phyloP scores from a whole-genome alignment of 2,888 invertebrate species.

The Drosophila mimetica region DNA sequence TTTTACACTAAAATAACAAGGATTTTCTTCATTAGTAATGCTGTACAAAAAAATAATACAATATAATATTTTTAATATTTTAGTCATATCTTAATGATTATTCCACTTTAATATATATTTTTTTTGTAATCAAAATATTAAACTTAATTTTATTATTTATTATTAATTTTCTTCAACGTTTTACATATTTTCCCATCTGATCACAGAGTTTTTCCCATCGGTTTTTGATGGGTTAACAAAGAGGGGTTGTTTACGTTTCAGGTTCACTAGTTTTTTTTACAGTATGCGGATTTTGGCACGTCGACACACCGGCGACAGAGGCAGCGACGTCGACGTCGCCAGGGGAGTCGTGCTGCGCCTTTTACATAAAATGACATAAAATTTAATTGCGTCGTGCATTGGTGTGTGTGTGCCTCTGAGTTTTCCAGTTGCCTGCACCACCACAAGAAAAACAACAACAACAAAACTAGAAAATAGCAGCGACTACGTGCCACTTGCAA shows the following conservation, averaged over 20 bases:
- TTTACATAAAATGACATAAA: constrained; percentile 44
- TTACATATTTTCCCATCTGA: neutral
- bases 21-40: too few species aligned
- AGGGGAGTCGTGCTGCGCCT: constrained; percentile 9
- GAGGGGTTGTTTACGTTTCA: constrained; percentile 14
- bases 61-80: too few species aligned
- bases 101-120: too few species aligned
- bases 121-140: neutral
- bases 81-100: too few species aligned
- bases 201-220: neutral
- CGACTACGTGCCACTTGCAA: constrained; percentile 48
- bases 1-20: too few species aligned
- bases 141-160: neutral
- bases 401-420: constrained; percentile 16
- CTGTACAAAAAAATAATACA: too few species aligned
- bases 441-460: constrained; percentile 6
- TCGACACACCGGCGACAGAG: constrained; percentile 48
- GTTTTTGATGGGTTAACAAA: neutral
- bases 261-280: constrained; percentile 21
- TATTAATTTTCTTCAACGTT: neutral
- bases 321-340: constrained; percentile 9
- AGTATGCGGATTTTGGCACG: constrained; percentile 70
- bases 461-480: constrained; percentile 7
- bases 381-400: constrained; percentile 41
- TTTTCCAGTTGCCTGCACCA: constrained; percentile 30